Evolutionary conservation across 2,797 vertebrate species (phyloP).

Genomic region (Argya squamiceps): DNA sequence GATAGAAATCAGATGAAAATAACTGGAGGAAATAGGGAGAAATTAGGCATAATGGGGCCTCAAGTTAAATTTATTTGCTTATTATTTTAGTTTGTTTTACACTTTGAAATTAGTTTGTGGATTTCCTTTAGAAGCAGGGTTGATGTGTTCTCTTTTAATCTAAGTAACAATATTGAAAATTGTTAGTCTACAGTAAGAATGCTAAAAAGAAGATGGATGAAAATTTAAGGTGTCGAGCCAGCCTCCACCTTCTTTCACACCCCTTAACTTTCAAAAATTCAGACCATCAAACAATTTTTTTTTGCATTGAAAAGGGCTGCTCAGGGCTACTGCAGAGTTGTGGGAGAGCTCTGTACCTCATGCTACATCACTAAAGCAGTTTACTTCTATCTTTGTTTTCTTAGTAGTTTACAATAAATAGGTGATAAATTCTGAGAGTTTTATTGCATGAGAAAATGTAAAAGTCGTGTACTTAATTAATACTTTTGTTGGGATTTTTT

Average conservation of each 20-base stretch:
- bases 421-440: background rate
- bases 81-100: background rate
- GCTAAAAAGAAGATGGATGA: background rate
- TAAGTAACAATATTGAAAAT: background rate
- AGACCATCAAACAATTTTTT: background rate
- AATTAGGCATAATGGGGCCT: background rate
- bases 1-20: background rate
- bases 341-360: background rate
- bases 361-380: background rate
- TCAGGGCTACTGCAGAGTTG: background rate
- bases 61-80: background rate
- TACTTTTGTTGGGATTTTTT: background rate
- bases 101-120: background rate
- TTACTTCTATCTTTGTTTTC: conserved; percentile 14
- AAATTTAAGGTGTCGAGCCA: background rate
- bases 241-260: background rate
- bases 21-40: background rate
- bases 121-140: background rate
- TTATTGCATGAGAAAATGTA: background rate
- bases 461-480: background rate
- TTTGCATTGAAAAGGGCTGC: background rate
- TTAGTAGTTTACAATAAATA: background rate
- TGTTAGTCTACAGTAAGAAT: background rate
- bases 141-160: background rate
- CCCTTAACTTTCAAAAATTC: background rate